phyloP scores from a whole-genome alignment of 2,797 vertebrate genomes.

The Lepilemur ruficaudatus region DNA sequence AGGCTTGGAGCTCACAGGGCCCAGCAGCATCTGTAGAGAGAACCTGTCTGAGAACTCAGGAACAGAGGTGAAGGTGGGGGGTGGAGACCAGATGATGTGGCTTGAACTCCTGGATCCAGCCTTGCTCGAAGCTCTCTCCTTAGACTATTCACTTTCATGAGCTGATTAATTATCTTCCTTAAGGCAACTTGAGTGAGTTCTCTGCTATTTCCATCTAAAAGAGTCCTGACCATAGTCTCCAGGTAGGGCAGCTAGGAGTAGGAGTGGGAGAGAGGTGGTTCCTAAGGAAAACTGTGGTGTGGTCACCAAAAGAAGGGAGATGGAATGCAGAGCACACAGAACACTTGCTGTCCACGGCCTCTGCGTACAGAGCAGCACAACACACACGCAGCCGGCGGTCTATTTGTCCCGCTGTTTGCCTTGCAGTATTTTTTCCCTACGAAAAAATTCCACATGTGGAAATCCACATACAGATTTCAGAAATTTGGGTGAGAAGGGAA shows the following conservation, averaged over 20 bases:
- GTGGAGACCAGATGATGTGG: background rate
- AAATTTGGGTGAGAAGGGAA: background rate
- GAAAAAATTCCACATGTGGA: too few relatives aligned
- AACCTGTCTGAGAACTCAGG: background rate
- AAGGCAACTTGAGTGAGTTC: background rate
- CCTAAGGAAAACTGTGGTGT: background rate
- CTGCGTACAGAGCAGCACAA: fast-evolving
- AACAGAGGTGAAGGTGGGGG: background rate
- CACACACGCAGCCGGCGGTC: fast-evolving
- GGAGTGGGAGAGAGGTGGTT: background rate
- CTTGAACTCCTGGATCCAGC: background rate
- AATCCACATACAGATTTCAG: background rate
- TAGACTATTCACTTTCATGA: background rate
- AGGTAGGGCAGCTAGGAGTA: background rate
- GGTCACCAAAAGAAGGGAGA: background rate
- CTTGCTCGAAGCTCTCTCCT: background rate
- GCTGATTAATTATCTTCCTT: background rate
- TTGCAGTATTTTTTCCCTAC: too few relatives aligned
- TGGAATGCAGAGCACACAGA: background rate
- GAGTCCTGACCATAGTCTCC: background rate
- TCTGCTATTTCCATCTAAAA: background rate
- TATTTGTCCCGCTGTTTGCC: fast-evolving
- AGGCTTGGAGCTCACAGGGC: background rate
- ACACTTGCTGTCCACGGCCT: fast-evolving
- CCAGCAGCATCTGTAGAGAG: background rate